A percentile compares a stretch with the other conserved stretches of the same genome.
Evolutionary conservation across 2,888 invertebrate species (phyloP).

Genomic region (Clepsis dumicolana): DNA sequence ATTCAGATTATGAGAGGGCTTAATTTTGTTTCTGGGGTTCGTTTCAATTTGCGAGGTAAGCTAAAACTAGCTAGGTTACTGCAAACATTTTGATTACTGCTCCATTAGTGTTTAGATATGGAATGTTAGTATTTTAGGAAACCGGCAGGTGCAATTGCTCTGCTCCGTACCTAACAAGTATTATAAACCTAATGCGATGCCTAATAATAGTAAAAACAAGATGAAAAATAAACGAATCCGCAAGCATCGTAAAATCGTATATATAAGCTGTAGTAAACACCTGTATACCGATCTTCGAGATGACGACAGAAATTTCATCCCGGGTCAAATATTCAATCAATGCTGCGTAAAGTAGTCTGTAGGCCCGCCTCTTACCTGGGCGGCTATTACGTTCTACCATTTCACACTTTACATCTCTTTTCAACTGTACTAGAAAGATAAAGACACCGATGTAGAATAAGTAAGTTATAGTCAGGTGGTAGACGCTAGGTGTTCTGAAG

Average conservation of each 20-base stretch:
- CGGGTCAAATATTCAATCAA: slow-evolving; percentile 32
- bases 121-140: too few relatives aligned
- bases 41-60: not conserved
- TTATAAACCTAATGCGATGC: not conserved
- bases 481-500: not conserved
- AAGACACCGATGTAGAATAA: not conserved
- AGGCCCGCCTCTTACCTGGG: not conserved
- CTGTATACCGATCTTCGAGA: slow-evolving; percentile 10
- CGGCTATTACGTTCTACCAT: not conserved
- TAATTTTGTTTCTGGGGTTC: not conserved
- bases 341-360: slow-evolving; percentile 12
- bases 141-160: too few relatives aligned
- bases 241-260: not conserved
- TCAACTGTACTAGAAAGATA: not conserved
- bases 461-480: not conserved
- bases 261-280: not conserved
- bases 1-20: not conserved
- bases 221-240: not conserved
- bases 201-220: not conserved
- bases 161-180: not conserved
- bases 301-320: slow-evolving; percentile 2
- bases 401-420: not conserved
- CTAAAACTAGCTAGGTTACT: not conserved
- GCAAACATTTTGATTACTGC: too few relatives aligned
- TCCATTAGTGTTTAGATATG: too few relatives aligned